A percentile compares a stretch with the other conserved stretches of the same genome.
phyloP scores from a whole-genome alignment of 64 coral and sea anemone genomes.

The Pachyseris speciosa region DNA sequence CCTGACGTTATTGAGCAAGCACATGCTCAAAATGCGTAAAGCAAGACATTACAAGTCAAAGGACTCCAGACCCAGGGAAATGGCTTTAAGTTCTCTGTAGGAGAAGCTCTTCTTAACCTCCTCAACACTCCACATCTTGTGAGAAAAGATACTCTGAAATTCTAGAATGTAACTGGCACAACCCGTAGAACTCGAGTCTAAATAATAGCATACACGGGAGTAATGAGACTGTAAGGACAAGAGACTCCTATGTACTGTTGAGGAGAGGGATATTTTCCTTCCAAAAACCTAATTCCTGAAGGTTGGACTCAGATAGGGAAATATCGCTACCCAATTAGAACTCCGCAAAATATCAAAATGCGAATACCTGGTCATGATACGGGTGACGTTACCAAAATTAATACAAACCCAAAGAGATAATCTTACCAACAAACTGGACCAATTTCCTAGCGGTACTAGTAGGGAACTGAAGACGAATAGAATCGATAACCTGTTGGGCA shows the following conservation, averaged over 20 bases:
- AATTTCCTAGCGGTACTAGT: background rate
- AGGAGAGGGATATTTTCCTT: too few species aligned
- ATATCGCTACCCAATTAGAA: background rate
- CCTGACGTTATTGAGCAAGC: background rate
- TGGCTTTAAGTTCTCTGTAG: too few species aligned
- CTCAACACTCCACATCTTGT: background rate
- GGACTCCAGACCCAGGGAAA: too few species aligned
- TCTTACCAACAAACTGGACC: background rate
- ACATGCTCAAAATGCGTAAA: background rate
- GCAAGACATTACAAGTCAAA: background rate
- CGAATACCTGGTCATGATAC: too few species aligned
- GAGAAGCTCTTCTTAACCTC: background rate
- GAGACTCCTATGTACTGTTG: background rate
- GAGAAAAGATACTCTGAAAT: background rate
- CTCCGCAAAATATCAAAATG: background rate
- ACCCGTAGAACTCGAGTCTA: too few species aligned
- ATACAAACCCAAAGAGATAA: background rate
- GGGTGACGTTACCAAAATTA: background rate
- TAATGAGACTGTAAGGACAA: background rate
- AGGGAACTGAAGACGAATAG: too few species aligned
- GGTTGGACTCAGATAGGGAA: background rate
- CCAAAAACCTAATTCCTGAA: background rate
- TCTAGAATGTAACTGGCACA: background rate
- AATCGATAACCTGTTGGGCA: too few species aligned
- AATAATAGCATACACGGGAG: background rate